Conservation (phyloP, 37 sponge, comb jelly and placozoan genomes). For the Agelas oroides region DNA sequence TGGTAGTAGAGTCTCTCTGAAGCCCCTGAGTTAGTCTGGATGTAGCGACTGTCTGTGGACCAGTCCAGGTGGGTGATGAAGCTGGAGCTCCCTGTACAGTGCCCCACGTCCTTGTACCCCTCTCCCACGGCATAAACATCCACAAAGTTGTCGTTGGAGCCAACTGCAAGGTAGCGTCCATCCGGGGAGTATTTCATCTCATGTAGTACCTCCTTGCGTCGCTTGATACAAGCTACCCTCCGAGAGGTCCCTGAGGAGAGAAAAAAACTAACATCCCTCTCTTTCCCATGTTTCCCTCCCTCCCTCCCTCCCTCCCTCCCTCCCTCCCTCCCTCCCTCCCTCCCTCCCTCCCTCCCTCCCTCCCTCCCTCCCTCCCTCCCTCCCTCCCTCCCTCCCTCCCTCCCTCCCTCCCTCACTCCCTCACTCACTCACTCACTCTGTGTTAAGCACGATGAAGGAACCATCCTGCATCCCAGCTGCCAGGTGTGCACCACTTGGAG, state of each 20-base stretch:
- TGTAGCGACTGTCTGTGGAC: slow-evolving; percentile 83
- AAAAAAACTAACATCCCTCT: neutral
- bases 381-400: neutral
- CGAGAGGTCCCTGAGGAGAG: slow-evolving; percentile 61
- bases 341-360: too few species aligned
- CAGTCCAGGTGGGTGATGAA: slow-evolving; percentile 98
- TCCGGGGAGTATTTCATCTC: slow-evolving; percentile 96
- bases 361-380: neutral
- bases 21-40: slow-evolving; percentile 95
- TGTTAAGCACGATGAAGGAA: slow-evolving; percentile 74
- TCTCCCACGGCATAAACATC: slow-evolving; percentile 83
- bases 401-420: neutral
- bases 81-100: slow-evolving; percentile 86
- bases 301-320: too few species aligned
- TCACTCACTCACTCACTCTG: slow-evolving; percentile 46
- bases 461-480: slow-evolving; percentile 92
- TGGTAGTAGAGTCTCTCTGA: slow-evolving; percentile 88
- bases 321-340: too few species aligned
- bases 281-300: too few species aligned
- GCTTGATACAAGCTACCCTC: slow-evolving; percentile 63
- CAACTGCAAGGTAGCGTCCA: slow-evolving; percentile 92
- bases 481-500: slow-evolving; percentile 84
- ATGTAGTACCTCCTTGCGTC: slow-evolving; percentile 92
- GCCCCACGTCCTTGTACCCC: slow-evolving; percentile 72
- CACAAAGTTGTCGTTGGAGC: slow-evolving; percentile 96